Base-by-base conservation (phyloP, 2,113 vertebrate genomes). In the Megaleporinus macrocephalus region DNA sequence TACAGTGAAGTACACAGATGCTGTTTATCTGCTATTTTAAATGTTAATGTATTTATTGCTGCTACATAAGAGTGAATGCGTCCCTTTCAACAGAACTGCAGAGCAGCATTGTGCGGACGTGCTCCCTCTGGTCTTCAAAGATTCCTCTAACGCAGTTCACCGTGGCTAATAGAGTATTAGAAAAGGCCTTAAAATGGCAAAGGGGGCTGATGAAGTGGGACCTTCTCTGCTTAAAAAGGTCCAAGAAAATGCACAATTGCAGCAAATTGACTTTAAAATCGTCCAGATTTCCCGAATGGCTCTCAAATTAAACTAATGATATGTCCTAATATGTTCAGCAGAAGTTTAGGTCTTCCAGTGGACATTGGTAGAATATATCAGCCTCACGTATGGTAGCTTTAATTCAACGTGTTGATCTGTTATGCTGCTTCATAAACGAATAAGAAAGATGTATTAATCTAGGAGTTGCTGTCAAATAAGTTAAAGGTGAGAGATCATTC, bases 251-350 rank as follows among this genome's bases (percentile, higher is more conserved):
- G 57, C 44, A 73, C 69, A 80, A 53, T 41, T 41, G 70, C 59
- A 15, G 59, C 47, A 81, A 74, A 74, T 66, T 74, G 59, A 29
- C 29, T 41, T 65, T 0, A 29, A 66, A 74, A 66, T 66, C 26
- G 61, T n/a, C 47, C 71, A 4, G 22, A 55, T 81, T 63, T 80
- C 14, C 78, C 78, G 36, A n/a, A 41, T 41, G 71, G 18, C 57
- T 77, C 79, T 65, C 57, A 80, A n/a, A 44, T 51, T 51, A 65
- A 51, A 41, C 61, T 74, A 66, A 81, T 81, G 41, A 74, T n/a
- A n/a, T n/a, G n/a, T n/a, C n/a, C n/a, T n/a, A 74, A 80, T 53
- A 73, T 15, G 41, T 70, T 14, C 41, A 53, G 44, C 47, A 36
- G 33, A 36, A 63, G 70, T 53, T 66, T 73, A 53, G 51, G 44